Evolutionary conservation across 2,113 vertebrate genomes (phyloP), one percentile per base, ranked within the genome.

Genomic region (Thymallus thymallus): DNA sequence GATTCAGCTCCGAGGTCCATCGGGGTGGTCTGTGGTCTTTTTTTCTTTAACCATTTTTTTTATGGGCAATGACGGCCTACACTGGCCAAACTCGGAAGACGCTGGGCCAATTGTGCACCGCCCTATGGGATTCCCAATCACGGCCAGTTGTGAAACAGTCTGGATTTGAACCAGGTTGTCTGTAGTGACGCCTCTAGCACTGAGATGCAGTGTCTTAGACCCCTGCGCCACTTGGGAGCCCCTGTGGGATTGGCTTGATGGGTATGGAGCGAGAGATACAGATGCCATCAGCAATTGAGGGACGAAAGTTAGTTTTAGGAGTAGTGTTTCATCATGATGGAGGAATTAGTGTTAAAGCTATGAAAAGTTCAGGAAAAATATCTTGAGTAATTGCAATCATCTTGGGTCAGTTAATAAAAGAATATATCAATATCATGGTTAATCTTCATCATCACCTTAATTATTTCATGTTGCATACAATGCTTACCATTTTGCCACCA

Each of bases 301-400:
- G 83, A 85, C 83, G 83, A 86, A 81, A 81, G 84, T 75, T 85
- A 74, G 63, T 76, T 81, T 7, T 45, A n/a, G 30, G 45, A 30
- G 62, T 64, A 16, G 23, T 29, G 14, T 64, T 55, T 55, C 16
- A 29, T 64, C 6, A 64, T 29, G 26, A 64, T 18, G 13, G 62
- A 64, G 14, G 26, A 64, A 26, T 30, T 64, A 29, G 16, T 29
- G 14, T 64, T 16, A 64, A 64, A 13, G 13, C 23, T 64, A 26
- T 29, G 35, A 6, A 16, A 62, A 62, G 24, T 22, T 29, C 16
- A 64, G 5, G 26, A 64, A 5, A 26, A 9, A 16, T 2, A 64
- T 62, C 23, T 62, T 12, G 60, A 30, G 6, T 24, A 13, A 62
- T 13, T 62, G 5, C 23, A 62, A 41, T 41, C 35, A 41, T 41